phyloP scores from a whole-genome alignment of 2,797 vertebrate genomes.

The Microctenopoma steveboyesi region DNA sequence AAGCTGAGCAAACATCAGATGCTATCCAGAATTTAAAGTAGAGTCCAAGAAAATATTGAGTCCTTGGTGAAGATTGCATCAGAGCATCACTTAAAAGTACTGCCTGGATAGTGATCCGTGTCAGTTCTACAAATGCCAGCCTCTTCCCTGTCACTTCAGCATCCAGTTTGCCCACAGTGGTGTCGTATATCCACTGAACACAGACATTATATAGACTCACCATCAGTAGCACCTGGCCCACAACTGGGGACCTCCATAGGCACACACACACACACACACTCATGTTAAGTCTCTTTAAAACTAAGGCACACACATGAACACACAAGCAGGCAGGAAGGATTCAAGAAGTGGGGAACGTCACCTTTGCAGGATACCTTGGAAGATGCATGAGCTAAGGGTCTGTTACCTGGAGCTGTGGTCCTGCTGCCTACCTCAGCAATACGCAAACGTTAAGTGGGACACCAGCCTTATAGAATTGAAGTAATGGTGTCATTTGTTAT shows the following conservation, averaged over 20 bases:
- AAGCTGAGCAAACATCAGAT: constrained; percentile 20
- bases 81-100: constrained; percentile 7
- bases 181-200: not conserved
- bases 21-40: constrained; percentile 28
- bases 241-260: constrained; percentile 32
- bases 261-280: constrained; percentile 1
- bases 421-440: constrained; percentile 74
- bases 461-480: constrained; percentile 53
- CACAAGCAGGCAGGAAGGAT: constrained; percentile 8
- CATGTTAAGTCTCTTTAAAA: not conserved
- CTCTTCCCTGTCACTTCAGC: constrained; percentile 19
- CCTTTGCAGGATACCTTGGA: constrained; percentile 24
- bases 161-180: constrained; percentile 13
- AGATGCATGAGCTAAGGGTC: constrained; percentile 55
- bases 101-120: constrained; percentile 16
- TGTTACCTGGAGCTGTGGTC: constrained; percentile 14
- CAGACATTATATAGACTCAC: constrained; percentile 2
- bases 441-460: constrained; percentile 76
- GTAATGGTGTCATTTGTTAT: constrained; percentile 79
- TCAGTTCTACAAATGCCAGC: constrained; percentile 3
- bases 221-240: constrained; percentile 54
- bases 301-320: not conserved
- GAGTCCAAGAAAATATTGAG: constrained; percentile 8
- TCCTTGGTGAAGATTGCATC: not conserved
- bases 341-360: not conserved